Percentiles rank a stretch among this genome's conserved stretches.
These are phyloP conservation scores for Hypanus sabinus DNA, from an alignment of 2,113 vertebrate genomes.

Conservation along the genomic window DNA sequence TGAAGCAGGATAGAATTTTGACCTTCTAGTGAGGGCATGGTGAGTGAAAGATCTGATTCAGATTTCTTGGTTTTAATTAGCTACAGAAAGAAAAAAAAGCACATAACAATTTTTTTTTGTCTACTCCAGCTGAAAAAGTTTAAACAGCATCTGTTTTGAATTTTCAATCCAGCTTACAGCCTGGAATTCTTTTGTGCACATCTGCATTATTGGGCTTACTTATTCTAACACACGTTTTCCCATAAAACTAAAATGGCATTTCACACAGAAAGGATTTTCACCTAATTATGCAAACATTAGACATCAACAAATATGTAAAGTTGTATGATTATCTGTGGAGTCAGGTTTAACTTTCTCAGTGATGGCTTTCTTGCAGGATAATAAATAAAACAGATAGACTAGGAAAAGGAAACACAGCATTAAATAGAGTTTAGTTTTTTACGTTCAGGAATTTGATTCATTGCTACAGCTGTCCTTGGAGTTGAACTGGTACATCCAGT, in stretches of 20 bases:
- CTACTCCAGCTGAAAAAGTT: conserved; percentile 34
- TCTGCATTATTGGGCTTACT: conserved; percentile 33
- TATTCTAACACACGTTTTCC: conserved; percentile 32
- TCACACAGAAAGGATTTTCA: conserved; percentile 33
- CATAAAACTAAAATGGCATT: conserved; percentile 31
- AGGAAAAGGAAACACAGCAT: conserved; percentile 7
- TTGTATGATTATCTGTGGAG: not conserved
- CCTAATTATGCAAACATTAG: conserved; percentile 10
- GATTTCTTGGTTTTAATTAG: conserved; percentile 16
- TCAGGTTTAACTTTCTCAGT: not conserved
- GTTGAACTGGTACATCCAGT: not conserved
- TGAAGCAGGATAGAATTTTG: not conserved
- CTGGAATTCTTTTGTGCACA: conserved; percentile 31
- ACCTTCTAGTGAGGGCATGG: not conserved
- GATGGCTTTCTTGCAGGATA: not conserved
- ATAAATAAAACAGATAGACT: not conserved
- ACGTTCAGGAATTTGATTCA: conserved; percentile 22
- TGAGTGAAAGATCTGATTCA: not conserved
- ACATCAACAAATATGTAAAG: conserved; percentile 6
- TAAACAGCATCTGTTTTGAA: conserved; percentile 24
- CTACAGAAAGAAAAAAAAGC: not conserved
- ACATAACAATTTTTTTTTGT: not conserved
- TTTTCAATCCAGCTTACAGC: conserved; percentile 23
- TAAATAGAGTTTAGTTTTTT: conserved; percentile 15
- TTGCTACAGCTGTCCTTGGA: not conserved